Percentiles rank a stretch among this genome's conserved stretches.
These are phyloP conservation scores for Ceuthmochares aereus DNA, from an alignment of 2,113 vertebrate species.

Conservation along the genomic window DNA sequence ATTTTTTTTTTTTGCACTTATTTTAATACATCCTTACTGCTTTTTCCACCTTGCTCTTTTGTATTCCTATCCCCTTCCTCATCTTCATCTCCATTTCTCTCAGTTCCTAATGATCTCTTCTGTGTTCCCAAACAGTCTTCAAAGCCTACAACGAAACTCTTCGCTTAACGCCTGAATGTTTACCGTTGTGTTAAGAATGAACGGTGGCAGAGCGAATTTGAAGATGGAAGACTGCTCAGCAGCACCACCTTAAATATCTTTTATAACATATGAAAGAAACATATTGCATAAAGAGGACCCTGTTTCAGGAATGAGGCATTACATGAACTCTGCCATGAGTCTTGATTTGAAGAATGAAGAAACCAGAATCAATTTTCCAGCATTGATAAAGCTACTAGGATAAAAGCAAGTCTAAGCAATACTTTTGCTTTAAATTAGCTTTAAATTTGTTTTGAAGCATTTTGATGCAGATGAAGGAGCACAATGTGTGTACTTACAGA, in stretches of 20 bases:
- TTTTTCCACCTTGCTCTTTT: not conserved
- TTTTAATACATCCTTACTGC: not conserved
- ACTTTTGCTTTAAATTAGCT: not conserved
- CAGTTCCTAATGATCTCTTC: not conserved
- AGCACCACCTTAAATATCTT: not conserved
- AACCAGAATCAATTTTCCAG: not conserved
- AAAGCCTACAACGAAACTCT: not conserved
- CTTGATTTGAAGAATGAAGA: not conserved
- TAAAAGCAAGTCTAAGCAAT: not conserved
- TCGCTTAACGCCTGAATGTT: not conserved
- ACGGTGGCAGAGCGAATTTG: not conserved
- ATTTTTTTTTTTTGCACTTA: not conserved
- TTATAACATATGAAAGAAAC: not conserved
- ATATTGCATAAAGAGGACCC: not conserved
- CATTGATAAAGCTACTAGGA: not conserved
- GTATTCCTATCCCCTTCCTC: not conserved
- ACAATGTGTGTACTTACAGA: slow-evolving; percentile 82
- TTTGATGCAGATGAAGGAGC: not conserved
- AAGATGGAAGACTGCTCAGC: not conserved
- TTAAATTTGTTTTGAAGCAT: not conserved
- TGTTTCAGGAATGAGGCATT: not conserved
- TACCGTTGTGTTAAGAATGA: not conserved
- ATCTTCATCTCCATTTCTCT: not conserved
- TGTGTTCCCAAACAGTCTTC: not conserved
- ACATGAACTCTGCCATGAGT: not conserved